A percentile compares a stretch with the other conserved stretches of the same genome.
Evolutionary conservation across 2,113 vertebrate species (phyloP).

Genomic region (Maccullochella peelii): DNA sequence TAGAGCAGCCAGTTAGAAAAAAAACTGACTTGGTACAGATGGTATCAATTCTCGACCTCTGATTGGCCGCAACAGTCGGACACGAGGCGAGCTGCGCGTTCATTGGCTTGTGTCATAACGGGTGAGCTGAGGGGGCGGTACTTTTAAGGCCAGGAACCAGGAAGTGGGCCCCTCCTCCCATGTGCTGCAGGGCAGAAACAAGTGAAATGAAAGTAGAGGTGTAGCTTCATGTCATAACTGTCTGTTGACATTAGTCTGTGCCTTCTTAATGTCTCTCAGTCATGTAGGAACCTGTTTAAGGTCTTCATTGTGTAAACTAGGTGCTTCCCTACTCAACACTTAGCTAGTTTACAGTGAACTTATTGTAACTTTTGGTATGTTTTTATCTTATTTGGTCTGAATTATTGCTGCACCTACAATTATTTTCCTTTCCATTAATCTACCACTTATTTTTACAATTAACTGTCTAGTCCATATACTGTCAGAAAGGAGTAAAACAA

Average conservation of each 20-base stretch:
- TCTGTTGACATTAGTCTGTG: background rate
- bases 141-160: constrained; percentile 81
- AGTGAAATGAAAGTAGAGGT: background rate
- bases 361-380: background rate
- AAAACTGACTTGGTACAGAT: constrained; percentile 31
- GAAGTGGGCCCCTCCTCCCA: constrained; percentile 74
- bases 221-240: background rate
- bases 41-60: constrained; percentile 37
- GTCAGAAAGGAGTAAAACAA: background rate
- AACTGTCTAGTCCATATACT: background rate
- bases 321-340: background rate
- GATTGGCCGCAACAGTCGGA: constrained; percentile 72
- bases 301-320: background rate
- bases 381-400: background rate
- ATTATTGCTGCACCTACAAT: background rate
- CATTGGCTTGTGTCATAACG: constrained; percentile 90
- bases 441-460: background rate
- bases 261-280: background rate
- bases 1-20: constrained; percentile 28
- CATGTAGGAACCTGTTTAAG: background rate
- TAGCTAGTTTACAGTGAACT: background rate
- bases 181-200: constrained; percentile 41
- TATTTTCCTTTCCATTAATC: background rate
- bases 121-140: constrained; percentile 87
- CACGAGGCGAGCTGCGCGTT: constrained; percentile 55